Evolutionary conservation across 2,888 invertebrate genomes (phyloP).

Genomic region (Calameuta idolon): DNA sequence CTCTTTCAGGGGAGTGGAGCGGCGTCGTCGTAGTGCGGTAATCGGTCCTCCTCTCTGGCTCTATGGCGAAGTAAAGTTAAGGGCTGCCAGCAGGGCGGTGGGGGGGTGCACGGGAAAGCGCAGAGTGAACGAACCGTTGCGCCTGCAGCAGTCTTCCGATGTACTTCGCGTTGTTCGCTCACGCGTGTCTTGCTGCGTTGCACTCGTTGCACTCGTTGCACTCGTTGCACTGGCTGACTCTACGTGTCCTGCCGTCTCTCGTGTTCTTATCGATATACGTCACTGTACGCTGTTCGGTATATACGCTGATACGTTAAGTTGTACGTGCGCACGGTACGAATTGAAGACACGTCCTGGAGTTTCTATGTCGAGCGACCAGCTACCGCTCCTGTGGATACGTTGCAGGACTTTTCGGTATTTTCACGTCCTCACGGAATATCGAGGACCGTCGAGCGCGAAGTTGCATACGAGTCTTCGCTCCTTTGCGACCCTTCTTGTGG

Average conservation of each 20-base stretch:
- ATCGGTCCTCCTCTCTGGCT: constrained; percentile 30
- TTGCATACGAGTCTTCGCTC: background rate
- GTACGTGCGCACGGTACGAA: background rate
- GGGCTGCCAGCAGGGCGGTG: constrained; percentile 21
- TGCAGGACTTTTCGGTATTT: background rate
- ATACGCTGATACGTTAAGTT: background rate
- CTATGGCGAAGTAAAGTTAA: constrained; percentile 30
- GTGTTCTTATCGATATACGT: background rate
- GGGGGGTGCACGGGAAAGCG: constrained; percentile 40
- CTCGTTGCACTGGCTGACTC: background rate
- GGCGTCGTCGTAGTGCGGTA: constrained; percentile 30
- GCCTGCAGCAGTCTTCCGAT: constrained; percentile 52
- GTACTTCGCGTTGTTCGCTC: constrained; percentile 49
- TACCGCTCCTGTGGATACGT: background rate
- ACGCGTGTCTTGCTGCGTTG: constrained; percentile 5
- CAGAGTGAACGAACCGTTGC: constrained; percentile 29
- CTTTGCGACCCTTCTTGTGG: background rate
- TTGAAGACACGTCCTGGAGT: background rate
- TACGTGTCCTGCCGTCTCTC: background rate
- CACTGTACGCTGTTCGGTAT: background rate
- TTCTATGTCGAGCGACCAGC: background rate
- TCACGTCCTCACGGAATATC: background rate
- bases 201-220: constrained; percentile 10
- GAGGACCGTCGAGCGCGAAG: background rate
- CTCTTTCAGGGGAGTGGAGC: constrained; percentile 10